These are phyloP conservation scores for Catajapyx aquilonaris DNA, from an alignment of 1,140 invertebrate genomes.

Conservation along the genomic window DNA sequence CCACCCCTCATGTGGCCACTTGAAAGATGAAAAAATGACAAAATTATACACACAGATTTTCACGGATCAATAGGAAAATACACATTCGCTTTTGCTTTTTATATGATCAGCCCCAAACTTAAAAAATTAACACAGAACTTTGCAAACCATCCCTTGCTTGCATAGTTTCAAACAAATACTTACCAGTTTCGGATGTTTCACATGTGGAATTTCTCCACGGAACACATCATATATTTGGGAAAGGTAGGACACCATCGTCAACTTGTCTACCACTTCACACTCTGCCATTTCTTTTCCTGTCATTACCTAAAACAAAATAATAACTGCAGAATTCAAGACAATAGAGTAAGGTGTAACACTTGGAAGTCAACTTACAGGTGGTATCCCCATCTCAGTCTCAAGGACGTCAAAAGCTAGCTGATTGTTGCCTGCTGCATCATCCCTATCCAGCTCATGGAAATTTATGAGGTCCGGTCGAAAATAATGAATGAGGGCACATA, in stretches of 20 bases:
- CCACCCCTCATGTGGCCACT: too few species aligned
- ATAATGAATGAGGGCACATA: constrained; percentile 63
- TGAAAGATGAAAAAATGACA: too few species aligned
- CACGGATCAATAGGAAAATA: too few species aligned
- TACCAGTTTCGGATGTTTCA: constrained; percentile 53
- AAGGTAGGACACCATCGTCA: constrained; percentile 58
- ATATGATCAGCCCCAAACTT: too few species aligned
- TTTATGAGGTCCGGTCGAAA: constrained; percentile 77
- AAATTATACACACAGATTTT: too few species aligned
- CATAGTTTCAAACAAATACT: too few species aligned
- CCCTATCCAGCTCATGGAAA: constrained; percentile 36
- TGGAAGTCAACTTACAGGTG: too few species aligned
- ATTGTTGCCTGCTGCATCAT: constrained; percentile 44
- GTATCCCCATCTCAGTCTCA: constrained; percentile 22
- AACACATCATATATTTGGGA: constrained; percentile 72
- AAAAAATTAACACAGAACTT: too few species aligned
- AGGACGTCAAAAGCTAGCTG: constrained; percentile 62
- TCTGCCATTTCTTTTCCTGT: constrained; percentile 56
- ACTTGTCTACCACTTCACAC: constrained; percentile 44
- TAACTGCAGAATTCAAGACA: too few species aligned
- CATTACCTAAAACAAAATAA: constrained; percentile 32
- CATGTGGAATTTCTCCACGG: constrained; percentile 56
- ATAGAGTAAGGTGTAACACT: too few species aligned
- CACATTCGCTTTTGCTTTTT: too few species aligned
- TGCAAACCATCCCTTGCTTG: too few species aligned